Percentiles rank a stretch among this genome's conserved stretches.
Conservation (phyloP, 1,140 invertebrate species). For the Episyrphus balteatus region DNA sequence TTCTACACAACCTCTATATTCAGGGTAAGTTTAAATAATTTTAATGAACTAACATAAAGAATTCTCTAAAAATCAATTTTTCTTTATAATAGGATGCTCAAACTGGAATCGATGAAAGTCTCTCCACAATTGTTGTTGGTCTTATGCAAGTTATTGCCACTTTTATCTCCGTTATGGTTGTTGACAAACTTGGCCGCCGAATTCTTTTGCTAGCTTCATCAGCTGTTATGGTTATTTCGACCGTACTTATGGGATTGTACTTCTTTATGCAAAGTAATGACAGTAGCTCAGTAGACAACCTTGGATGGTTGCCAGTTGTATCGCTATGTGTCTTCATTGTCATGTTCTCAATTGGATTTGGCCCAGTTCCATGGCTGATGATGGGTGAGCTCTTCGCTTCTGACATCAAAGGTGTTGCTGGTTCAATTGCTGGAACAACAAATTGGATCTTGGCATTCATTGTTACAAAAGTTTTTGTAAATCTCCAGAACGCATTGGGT, state of each 20-base stretch:
- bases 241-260: slow-evolving; percentile 49
- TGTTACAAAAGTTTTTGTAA: slow-evolving; percentile 65
- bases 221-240: slow-evolving; percentile 48
- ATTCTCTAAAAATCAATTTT: not conserved
- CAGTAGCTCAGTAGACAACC: slow-evolving; percentile 37
- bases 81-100: slow-evolving; percentile 38
- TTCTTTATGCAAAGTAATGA: slow-evolving; percentile 47
- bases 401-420: slow-evolving; percentile 63
- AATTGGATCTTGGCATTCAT: slow-evolving; percentile 74
- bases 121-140: slow-evolving; percentile 63
- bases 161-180: slow-evolving; percentile 54
- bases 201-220: slow-evolving; percentile 56
- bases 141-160: slow-evolving; percentile 65
- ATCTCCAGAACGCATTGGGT: slow-evolving; percentile 46
- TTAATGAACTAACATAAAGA: not conserved
- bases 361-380: slow-evolving; percentile 72
- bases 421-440: slow-evolving; percentile 57
- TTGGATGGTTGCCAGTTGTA: slow-evolving; percentile 59
- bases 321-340: slow-evolving; percentile 64
- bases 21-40: slow-evolving; percentile 15
- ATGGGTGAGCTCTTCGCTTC: slow-evolving; percentile 62
- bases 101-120: slow-evolving; percentile 41
- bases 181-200: slow-evolving; percentile 64
- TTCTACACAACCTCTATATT: slow-evolving; percentile 72
- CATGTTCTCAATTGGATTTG: slow-evolving; percentile 65